Percentiles rank a stretch among this genome's conserved stretches.
phyloP scores from a whole-genome alignment of 2,113 vertebrate species.

The Alethe diademata region DNA sequence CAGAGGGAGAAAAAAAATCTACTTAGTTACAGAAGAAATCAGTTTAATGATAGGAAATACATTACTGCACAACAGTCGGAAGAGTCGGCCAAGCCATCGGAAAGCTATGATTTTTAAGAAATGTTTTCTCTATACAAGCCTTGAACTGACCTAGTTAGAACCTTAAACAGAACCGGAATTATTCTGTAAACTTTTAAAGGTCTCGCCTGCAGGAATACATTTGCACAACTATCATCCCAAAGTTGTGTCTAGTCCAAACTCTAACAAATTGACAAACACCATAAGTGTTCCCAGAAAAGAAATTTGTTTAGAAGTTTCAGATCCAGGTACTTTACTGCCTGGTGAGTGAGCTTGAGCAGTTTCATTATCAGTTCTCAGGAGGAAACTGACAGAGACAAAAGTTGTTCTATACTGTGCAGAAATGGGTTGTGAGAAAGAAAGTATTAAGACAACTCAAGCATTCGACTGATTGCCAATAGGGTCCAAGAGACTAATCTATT shows the following conservation, averaged over 20 bases:
- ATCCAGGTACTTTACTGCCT: slow-evolving; percentile 8
- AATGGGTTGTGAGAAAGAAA: not conserved
- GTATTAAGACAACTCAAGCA: not conserved
- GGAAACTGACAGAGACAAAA: not conserved
- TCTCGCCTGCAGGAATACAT: not conserved
- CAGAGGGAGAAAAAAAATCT: not conserved
- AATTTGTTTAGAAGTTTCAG: slow-evolving; percentile 16
- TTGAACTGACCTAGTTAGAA: slow-evolving; percentile 9
- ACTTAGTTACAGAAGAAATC: not conserved
- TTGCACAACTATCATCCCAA: not conserved
- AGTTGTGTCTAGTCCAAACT: not conserved
- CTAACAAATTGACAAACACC: slow-evolving; percentile 6
- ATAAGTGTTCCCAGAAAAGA: slow-evolving; percentile 28
- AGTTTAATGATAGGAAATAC: not conserved
- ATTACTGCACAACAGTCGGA: not conserved
- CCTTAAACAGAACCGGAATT: slow-evolving; percentile 19
- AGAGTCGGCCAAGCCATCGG: not conserved
- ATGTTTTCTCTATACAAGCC: not conserved
- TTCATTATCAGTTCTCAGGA: not conserved
- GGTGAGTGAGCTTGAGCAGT: not conserved
- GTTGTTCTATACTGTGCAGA: not conserved
- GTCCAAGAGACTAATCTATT: not conserved
- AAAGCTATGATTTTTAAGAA: not conserved
- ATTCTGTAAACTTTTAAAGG: slow-evolving; percentile 51
- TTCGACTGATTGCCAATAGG: not conserved